Percentiles rank a stretch among this genome's conserved stretches.
Evolutionary conservation across 64 coral and sea anemone species (phyloP).

Genomic region (Cladopsammia gracilis): DNA sequence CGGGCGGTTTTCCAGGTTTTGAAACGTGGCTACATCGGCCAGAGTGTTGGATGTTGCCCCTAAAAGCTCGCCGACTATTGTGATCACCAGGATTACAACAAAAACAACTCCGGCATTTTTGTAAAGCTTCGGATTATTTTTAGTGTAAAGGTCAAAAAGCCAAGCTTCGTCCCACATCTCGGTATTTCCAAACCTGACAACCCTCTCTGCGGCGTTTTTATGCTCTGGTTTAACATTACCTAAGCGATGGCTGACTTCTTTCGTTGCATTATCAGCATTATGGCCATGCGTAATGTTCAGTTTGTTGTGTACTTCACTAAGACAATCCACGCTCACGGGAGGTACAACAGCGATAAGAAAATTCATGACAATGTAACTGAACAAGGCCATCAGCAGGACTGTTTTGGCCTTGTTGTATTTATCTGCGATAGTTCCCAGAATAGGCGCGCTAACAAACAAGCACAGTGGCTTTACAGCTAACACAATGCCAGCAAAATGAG

Average conservation of each 20-base stretch:
- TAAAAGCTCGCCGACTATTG: constrained; percentile 80
- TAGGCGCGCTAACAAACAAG: constrained; percentile 88
- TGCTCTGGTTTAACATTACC: background rate
- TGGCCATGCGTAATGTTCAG: constrained; percentile 68
- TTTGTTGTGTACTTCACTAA: constrained; percentile 81
- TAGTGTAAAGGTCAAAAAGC: constrained; percentile 89
- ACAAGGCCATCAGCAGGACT: constrained; percentile 76
- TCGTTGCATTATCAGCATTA: constrained; percentile 21
- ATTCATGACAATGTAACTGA: constrained; percentile 77
- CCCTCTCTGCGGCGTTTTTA: background rate
- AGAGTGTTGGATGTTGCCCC: constrained; percentile 89
- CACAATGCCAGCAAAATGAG: constrained; percentile 89
- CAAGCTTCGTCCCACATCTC: constrained; percentile 84
- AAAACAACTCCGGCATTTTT: constrained; percentile 89
- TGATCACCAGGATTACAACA: constrained; percentile 76
- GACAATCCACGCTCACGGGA: constrained; percentile 79
- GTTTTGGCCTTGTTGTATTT: constrained; percentile 91
- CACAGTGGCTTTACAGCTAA: constrained; percentile 90
- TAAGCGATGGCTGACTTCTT: background rate
- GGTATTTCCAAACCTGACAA: constrained; percentile 55
- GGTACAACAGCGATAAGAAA: constrained; percentile 88
- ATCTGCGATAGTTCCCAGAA: constrained; percentile 91
- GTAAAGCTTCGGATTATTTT: constrained; percentile 74
- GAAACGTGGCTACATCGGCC: constrained; percentile 88
- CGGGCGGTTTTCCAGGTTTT: constrained; percentile 86